Percentiles rank a stretch among this genome's conserved stretches.
These are phyloP conservation scores for Clistopyga incitator DNA, from an alignment of 2,888 invertebrate genomes.

Conservation along the genomic window DNA sequence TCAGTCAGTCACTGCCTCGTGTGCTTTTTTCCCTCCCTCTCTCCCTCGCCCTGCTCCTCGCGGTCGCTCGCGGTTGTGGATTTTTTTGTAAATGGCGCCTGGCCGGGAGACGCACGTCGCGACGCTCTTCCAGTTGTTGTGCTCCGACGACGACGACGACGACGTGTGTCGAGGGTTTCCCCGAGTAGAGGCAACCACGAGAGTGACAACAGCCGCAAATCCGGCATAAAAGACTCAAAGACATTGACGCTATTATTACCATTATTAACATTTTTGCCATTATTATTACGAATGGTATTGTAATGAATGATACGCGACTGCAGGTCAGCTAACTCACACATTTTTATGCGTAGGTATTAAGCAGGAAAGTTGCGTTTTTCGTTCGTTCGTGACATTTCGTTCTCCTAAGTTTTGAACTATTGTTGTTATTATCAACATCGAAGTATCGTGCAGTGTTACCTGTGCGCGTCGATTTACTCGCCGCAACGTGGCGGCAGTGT, in stretches of 20 bases:
- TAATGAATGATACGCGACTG: too few species aligned
- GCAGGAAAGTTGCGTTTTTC: too few species aligned
- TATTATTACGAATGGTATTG: too few species aligned
- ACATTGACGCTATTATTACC: background rate
- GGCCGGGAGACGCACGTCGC: constrained; percentile 75
- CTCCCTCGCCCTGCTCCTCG: background rate
- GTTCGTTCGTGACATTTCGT: too few species aligned
- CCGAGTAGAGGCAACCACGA: constrained; percentile 1
- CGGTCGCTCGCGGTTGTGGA: background rate
- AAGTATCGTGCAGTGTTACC: background rate
- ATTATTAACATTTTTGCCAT: background rate
- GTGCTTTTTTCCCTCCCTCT: constrained; percentile 5
- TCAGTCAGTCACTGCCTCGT: constrained; percentile 30
- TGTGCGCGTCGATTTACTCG: constrained; percentile 7
- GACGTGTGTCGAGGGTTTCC: constrained; percentile 20
- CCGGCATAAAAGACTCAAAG: background rate
- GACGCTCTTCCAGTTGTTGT: constrained; percentile 65
- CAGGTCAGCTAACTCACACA: too few species aligned
- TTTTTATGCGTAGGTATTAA: too few species aligned
- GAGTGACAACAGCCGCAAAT: background rate
- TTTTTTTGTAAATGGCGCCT: constrained; percentile 79
- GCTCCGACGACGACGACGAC: background rate
- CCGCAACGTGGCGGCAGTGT: constrained; percentile 62
- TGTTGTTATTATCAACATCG: background rate
- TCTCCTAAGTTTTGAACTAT: background rate